Evolutionary conservation across 2,888 invertebrate species (phyloP).

Genomic region (Augochlorella aurata): DNA sequence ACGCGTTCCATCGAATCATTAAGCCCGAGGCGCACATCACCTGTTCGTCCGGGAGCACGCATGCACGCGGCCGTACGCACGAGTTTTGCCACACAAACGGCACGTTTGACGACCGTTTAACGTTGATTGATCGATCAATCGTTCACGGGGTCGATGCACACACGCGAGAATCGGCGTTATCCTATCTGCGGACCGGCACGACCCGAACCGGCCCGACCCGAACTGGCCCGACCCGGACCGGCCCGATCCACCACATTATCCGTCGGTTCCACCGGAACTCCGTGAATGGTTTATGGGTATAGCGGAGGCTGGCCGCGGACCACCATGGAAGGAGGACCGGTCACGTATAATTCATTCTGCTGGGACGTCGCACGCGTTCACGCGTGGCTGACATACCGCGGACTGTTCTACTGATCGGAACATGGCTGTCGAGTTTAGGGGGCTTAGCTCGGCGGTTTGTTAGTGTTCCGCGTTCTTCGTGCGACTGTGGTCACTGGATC

Average conservation of each 20-base stretch:
- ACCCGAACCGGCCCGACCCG: not conserved
- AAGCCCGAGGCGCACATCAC: not conserved
- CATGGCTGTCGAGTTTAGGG: slow-evolving; percentile 14
- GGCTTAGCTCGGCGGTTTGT: slow-evolving; percentile 27
- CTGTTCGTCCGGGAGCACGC: not conserved
- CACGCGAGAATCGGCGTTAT: slow-evolving; percentile 60
- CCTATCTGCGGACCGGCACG: slow-evolving; percentile 33
- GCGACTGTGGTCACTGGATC: not conserved
- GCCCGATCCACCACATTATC: slow-evolving; percentile 50
- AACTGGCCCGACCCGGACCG: not conserved
- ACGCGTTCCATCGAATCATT: slow-evolving; percentile 10
- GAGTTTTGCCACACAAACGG: slow-evolving; percentile 12
- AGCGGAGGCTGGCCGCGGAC: slow-evolving; percentile 14
- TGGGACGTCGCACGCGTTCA: slow-evolving; percentile 42
- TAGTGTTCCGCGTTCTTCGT: slow-evolving; percentile 22
- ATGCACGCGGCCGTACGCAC: not conserved
- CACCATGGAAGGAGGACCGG: slow-evolving; percentile 52
- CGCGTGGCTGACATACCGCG: slow-evolving; percentile 55
- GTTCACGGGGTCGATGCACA: slow-evolving; percentile 71
- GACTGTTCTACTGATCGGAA: slow-evolving; percentile 46
- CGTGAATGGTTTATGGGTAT: slow-evolving; percentile 68
- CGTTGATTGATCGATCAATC: slow-evolving; percentile 65
- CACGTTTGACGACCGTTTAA: slow-evolving; percentile 38
- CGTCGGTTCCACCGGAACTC: slow-evolving; percentile 50
- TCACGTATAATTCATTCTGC: slow-evolving; percentile 62